A percentile compares a stretch with the other conserved stretches of the same genome.
These are phyloP conservation scores for Trypoxylon attenuatum DNA, from an alignment of 2,888 invertebrate species.

Conservation along the genomic window DNA sequence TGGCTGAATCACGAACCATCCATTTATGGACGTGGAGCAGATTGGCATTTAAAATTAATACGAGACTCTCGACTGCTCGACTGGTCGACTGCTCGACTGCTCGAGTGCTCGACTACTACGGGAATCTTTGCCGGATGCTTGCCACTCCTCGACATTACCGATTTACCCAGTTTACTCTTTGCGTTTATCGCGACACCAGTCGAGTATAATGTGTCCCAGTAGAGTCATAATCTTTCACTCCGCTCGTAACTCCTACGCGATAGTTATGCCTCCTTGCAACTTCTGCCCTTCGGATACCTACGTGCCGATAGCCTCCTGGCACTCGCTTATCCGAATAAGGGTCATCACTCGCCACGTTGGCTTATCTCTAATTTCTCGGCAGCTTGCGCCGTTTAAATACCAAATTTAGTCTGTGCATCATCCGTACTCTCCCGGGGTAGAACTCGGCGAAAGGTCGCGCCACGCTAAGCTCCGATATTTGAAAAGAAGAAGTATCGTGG, in stretches of 20 bases:
- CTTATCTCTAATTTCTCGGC: background rate
- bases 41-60: constrained; percentile 38
- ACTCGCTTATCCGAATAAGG: background rate
- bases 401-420: background rate
- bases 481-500: constrained; percentile 11
- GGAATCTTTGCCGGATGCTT: background rate
- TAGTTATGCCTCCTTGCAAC: background rate
- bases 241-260: constrained; percentile 1
- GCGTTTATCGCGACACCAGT: background rate
- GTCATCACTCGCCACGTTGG: background rate
- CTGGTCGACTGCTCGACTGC: constrained; percentile 2
- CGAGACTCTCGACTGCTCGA: background rate
- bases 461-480: constrained; percentile 4
- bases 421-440: background rate
- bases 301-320: background rate
- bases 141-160: background rate
- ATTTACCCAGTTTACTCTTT: background rate
- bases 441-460: background rate
- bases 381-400: background rate
- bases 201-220: background rate
- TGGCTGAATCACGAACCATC: constrained; percentile 39
- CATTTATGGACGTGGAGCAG: constrained; percentile 36
- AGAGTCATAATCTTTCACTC: background rate
- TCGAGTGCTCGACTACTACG: background rate
- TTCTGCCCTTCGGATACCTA: background rate